A percentile compares a stretch with the other conserved stretches of the same genome.
These are phyloP conservation scores for Phataginus tetradactyla DNA, from an alignment of 2,797 vertebrate species.

Conservation along the genomic window DNA sequence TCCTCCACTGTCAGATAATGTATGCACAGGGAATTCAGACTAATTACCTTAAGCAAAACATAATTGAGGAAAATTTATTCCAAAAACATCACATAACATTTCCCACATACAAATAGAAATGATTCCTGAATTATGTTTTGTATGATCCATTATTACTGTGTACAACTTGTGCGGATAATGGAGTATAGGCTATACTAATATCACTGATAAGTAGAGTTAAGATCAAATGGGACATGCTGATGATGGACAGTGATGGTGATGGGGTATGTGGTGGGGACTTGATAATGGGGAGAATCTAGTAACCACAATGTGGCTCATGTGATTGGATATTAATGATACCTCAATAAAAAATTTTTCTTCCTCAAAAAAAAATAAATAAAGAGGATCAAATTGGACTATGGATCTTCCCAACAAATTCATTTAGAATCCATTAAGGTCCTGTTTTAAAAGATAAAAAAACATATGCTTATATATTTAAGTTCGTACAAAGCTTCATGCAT, in stretches of 20 bases:
- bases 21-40: conserved; percentile 40
- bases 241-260: too few relatives aligned
- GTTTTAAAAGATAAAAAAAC: not conserved
- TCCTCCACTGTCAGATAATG: not conserved
- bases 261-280: too few relatives aligned
- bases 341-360: too few relatives aligned
- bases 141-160: not conserved
- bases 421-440: not conserved
- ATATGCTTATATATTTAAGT: not conserved
- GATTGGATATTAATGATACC: too few relatives aligned
- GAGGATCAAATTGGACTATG: not conserved
- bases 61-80: conserved; percentile 58
- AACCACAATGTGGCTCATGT: too few relatives aligned
- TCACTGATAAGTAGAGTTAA: not conserved
- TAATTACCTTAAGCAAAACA: conserved; percentile 64
- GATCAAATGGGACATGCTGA: not conserved
- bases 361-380: too few relatives aligned
- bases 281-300: too few relatives aligned
- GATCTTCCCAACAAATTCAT: not conserved
- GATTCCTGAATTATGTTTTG: conserved; percentile 12
- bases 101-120: conserved; percentile 47
- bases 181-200: not conserved
- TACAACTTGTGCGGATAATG: not conserved
- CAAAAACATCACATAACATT: conserved; percentile 13
- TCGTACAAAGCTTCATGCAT: not conserved